Percentiles rank a stretch among this genome's conserved stretches.
Conservation (phyloP, 2,888 invertebrate genomes). For the Melieria crassipennis region DNA sequence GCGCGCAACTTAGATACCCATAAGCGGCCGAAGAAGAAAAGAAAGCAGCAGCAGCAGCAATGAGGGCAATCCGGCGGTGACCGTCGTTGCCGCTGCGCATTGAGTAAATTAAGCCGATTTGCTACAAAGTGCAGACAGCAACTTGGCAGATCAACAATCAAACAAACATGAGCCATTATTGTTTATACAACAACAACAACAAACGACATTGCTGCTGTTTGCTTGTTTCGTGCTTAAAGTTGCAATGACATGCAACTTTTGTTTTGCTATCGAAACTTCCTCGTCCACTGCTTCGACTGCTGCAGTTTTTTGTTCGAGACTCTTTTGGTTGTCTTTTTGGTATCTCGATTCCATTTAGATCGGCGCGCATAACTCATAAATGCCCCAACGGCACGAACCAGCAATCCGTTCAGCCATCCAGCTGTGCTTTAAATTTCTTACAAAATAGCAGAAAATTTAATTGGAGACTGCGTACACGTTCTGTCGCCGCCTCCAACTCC, state of each 20-base stretch:
- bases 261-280: not conserved
- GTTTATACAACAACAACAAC: not conserved
- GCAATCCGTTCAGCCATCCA: not conserved
- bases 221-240: not conserved
- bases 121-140: not conserved
- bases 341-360: conserved; percentile 26
- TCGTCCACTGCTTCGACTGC: not conserved
- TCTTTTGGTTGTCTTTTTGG: not conserved
- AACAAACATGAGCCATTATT: not conserved
- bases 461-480: conserved; percentile 29
- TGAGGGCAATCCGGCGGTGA: not conserved
- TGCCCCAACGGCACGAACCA: too few relatives aligned
- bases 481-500: not conserved
- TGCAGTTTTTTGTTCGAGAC: not conserved
- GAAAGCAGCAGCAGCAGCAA: not conserved
- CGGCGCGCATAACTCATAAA: conserved; percentile 27
- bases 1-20: too few relatives aligned
- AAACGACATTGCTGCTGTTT: not conserved
- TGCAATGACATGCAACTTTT: not conserved
- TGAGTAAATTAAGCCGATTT: conserved; percentile 1
- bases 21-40: too few relatives aligned
- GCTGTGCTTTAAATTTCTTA: conserved; percentile 8
- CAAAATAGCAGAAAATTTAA: conserved; percentile 33
- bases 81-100: conserved; percentile 18
- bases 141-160: not conserved